Conservation (phyloP, 2,113 vertebrate species). For the Sapajus apella region DNA sequence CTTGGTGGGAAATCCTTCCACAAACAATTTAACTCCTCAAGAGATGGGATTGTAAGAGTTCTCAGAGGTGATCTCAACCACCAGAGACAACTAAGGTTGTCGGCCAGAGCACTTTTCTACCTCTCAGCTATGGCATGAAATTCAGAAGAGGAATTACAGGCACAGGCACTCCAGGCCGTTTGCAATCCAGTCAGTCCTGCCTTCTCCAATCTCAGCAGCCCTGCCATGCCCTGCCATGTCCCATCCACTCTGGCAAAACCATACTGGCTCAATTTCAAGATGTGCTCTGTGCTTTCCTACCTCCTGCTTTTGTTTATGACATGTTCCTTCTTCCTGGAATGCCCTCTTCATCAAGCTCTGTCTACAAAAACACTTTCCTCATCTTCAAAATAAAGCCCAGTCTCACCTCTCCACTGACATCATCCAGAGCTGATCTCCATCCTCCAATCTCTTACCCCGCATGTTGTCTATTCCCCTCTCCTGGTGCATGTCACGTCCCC, state of each 20-base stretch:
- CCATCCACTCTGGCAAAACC: background rate
- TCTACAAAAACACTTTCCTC: too few species aligned
- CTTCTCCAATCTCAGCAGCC: background rate
- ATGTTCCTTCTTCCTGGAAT: background rate
- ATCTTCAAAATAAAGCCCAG: too few species aligned
- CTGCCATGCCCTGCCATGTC: background rate
- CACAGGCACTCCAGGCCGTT: background rate
- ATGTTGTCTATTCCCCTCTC: too few species aligned
- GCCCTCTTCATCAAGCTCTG: background rate
- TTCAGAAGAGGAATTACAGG: background rate
- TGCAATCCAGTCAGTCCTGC: background rate
- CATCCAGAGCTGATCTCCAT: too few species aligned
- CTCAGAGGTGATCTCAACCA: background rate
- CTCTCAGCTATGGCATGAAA: background rate
- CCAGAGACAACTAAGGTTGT: background rate
- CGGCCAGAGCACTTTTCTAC: background rate
- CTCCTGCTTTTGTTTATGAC: background rate
- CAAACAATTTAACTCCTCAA: background rate
- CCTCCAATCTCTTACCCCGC: too few species aligned
- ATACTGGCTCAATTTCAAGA: background rate
- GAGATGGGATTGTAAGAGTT: background rate
- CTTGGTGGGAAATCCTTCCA: background rate
- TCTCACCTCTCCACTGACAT: too few species aligned
- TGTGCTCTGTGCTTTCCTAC: background rate
- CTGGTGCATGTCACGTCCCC: too few species aligned